Conservation (phyloP, 2,113 vertebrate genomes). For the Myxocyprinus asiaticus region DNA sequence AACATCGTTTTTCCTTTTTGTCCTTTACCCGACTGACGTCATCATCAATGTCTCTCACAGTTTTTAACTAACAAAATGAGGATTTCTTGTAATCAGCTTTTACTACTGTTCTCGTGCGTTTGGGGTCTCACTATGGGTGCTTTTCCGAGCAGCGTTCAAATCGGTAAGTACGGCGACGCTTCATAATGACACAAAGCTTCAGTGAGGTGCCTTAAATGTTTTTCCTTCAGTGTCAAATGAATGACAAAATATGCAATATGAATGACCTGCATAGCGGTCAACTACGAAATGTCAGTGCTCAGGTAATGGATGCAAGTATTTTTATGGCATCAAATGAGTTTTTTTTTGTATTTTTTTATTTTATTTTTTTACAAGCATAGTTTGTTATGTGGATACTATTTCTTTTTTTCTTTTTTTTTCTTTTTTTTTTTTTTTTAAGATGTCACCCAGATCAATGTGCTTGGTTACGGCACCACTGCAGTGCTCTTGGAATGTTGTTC, state of each 20-base stretch:
- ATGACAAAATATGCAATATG: conserved; percentile 8
- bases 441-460: conserved; percentile 46
- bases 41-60: conserved; percentile 88
- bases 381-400: neutral
- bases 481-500: conserved; percentile 57
- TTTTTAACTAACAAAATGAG: conserved; percentile 92
- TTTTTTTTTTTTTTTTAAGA: conserved; percentile 25
- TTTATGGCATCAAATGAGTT: neutral
- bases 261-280: conserved; percentile 7
- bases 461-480: conserved; percentile 70
- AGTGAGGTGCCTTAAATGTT: neutral
- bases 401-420: conserved; percentile 26
- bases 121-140: conserved; percentile 96
- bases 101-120: conserved; percentile 94
- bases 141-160: conserved; percentile 99
- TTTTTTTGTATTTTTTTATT: neutral
- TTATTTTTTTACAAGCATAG: neutral
- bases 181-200: neutral
- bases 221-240: conserved; percentile 4
- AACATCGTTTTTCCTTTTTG: conserved; percentile 53
- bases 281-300: conserved; percentile 17
- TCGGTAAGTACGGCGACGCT: conserved; percentile 84
- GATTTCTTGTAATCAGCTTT: conserved; percentile 97
- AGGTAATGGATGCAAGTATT: conserved; percentile 7
- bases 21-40: conserved; percentile 66